Conservation (phyloP, 2,113 vertebrate species). For the Hyla sarda region DNA sequence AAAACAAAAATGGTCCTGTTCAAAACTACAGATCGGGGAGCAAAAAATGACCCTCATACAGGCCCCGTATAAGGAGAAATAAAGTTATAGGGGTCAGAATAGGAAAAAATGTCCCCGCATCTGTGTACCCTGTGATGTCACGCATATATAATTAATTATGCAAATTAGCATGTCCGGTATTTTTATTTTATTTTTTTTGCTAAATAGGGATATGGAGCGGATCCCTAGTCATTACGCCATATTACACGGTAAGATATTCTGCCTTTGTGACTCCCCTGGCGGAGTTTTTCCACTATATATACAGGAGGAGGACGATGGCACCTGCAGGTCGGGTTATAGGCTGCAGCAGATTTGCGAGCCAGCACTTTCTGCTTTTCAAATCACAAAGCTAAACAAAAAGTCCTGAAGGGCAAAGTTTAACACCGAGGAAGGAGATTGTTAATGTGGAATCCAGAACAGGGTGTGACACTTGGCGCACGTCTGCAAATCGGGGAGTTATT, state of each 20-base stretch:
- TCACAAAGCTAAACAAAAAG: constrained; percentile 78
- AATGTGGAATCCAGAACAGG: constrained; percentile 80
- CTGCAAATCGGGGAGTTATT: constrained; percentile 72
- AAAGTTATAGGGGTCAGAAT: too few relatives aligned
- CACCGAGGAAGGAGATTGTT: constrained; percentile 76
- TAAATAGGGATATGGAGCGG: too few relatives aligned
- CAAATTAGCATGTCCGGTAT: too few relatives aligned
- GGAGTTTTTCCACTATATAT: background rate
- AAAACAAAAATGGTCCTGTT: too few relatives aligned
- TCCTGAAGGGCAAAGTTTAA: constrained; percentile 79
- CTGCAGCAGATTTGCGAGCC: constrained; percentile 52
- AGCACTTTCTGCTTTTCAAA: constrained; percentile 59
- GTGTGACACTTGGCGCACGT: constrained; percentile 74
- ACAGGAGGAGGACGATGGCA: constrained; percentile 26
- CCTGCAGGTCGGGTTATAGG: background rate
- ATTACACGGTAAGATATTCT: background rate
- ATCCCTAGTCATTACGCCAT: background rate
- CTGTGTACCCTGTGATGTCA: too few relatives aligned
- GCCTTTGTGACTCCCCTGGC: background rate
- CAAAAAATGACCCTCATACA: too few relatives aligned
- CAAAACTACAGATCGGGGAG: too few relatives aligned
- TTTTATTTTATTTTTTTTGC: too few relatives aligned
- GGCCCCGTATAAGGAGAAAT: too few relatives aligned
- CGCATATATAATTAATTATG: too few relatives aligned
- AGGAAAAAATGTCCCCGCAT: too few relatives aligned